Evolutionary conservation across 1,140 invertebrate species (phyloP).

Genomic region (Neodiprion pinetum): DNA sequence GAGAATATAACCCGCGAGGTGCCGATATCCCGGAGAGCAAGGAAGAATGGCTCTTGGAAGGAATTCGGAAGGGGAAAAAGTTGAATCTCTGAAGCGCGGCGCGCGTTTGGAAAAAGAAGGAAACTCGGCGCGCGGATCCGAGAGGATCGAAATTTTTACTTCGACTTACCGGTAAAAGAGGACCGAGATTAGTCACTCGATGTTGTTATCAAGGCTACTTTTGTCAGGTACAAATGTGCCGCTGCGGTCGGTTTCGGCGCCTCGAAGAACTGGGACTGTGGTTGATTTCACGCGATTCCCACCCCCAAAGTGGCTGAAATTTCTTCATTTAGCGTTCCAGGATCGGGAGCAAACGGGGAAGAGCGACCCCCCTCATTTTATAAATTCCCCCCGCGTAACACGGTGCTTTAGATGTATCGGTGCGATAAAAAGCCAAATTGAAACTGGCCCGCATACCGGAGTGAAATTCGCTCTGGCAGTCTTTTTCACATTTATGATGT

Average conservation of each 20-base stretch:
- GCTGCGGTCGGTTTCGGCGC: no score
- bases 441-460: neutral
- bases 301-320: neutral
- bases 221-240: no score
- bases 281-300: no score
- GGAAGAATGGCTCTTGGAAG: neutral
- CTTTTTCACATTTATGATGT: neutral
- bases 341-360: neutral
- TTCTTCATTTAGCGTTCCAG: neutral
- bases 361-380: neutral
- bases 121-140: neutral
- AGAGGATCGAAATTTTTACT: neutral
- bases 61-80: neutral
- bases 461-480: neutral
- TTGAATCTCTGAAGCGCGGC: neutral
- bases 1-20: slow-evolving; percentile 5
- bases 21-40: neutral
- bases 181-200: no score
- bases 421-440: slow-evolving; percentile 2
- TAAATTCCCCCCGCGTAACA: neutral
- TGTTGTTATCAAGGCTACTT: no score
- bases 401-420: neutral
- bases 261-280: no score
- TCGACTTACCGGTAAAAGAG: no score
- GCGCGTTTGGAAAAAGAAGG: no score